Base-by-base conservation (phyloP, 2,888 invertebrate genomes). In the Platycheirus rosarum region DNA sequence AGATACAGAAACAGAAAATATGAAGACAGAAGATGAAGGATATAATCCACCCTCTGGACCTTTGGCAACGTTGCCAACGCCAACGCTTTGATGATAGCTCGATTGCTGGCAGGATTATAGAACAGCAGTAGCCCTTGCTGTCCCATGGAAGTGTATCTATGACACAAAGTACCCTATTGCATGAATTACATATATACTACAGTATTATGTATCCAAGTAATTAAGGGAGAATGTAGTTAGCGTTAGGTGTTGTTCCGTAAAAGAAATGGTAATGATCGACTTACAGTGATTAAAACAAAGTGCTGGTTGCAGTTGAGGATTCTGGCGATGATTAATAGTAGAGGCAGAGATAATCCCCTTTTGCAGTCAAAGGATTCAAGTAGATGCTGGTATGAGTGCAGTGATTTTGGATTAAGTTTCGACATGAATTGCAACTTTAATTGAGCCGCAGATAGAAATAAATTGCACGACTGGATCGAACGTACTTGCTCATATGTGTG, bases 201-300 rank as follows among this genome's bases (percentile, higher is more conserved):
- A n/a, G n/a, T n/a, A n/a, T n/a, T 70, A 74, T 55, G 49, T n/a
- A n/a, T n/a, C n/a, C n/a, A n/a, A 74, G 79, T 79, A 79, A 78
- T 78, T 78, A 79, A 79, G 69, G 74, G 40, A 68, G 8, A 68
- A 57, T 57, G 62, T 48, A 44, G 44, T 63, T 29, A 69, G 60
- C 65, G 74, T 53, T n/a, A n/a, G 68, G 68, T 74, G 79, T 74
- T 57, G 79, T 42, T 29, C 68, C 14, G 46, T 32, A 9, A 48
- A 9, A 46, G n/a, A n/a, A 79, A 75, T 69, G 69, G 69, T 75
- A 74, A 79, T 79, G 75, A 79, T 79, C 68, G 69, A 75, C 75
- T 75, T 69, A 79, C 37, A 35, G 49, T 79, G 75, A 75, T 79
- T 79, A 79, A 75, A 74, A n/a, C n/a, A 75, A 55, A 35, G 16